Percentiles rank a stretch among this genome's conserved stretches.
These are phyloP conservation scores for Hippocampus comes DNA, from an alignment of 2,113 vertebrate species.

Conservation along the genomic window DNA sequence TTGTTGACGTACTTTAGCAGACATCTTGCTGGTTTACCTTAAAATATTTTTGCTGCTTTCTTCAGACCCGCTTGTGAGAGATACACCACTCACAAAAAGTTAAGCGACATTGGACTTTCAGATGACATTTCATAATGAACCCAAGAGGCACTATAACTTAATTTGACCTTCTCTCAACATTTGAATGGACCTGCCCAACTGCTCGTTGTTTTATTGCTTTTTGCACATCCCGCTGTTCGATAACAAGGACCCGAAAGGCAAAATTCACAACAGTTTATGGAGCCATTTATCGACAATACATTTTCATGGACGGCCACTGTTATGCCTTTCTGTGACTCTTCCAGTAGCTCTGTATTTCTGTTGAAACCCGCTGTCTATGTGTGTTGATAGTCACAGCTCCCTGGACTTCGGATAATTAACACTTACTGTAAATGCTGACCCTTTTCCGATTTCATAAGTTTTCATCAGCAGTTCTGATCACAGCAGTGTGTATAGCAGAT, in stretches of 20 bases:
- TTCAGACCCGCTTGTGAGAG: slow-evolving; percentile 31
- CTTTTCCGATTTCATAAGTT: neutral
- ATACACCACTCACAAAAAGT: slow-evolving; percentile 1
- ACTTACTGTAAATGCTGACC: neutral
- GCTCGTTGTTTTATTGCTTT: neutral
- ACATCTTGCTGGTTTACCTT: slow-evolving; percentile 41
- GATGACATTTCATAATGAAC: neutral
- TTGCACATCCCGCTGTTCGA: neutral
- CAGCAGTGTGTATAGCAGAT: neutral
- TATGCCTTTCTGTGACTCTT: too few relatives aligned
- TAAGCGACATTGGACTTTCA: neutral
- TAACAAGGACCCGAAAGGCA: neutral
- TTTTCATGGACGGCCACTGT: neutral
- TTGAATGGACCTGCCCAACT: neutral
- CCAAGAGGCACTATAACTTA: neutral
- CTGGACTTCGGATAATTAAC: neutral
- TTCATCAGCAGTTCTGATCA: neutral
- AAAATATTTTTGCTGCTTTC: slow-evolving; percentile 25
- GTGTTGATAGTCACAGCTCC: neutral
- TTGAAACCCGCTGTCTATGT: neutral
- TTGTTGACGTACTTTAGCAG: slow-evolving; percentile 31
- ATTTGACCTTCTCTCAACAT: neutral
- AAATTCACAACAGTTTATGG: neutral
- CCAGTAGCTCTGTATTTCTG: too few relatives aligned
- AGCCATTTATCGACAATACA: neutral